A percentile compares a stretch with the other conserved stretches of the same genome.
These are phyloP conservation scores for Hapalemur alaotrensis DNA, from an alignment of 2,797 vertebrate species.

Conservation along the genomic window DNA sequence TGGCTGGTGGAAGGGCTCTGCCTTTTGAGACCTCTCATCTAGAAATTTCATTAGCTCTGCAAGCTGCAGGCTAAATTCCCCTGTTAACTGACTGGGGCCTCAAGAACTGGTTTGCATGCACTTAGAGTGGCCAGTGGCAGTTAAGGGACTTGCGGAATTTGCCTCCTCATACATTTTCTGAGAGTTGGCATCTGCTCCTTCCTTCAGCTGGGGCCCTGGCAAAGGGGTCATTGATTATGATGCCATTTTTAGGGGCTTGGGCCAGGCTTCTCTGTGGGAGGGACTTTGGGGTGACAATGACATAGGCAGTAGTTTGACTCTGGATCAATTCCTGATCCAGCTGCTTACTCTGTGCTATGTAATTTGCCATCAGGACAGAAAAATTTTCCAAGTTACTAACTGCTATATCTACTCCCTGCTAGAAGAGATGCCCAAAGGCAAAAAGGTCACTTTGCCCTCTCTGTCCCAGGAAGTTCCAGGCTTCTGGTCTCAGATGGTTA, in stretches of 20 bases:
- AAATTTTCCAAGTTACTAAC: neutral
- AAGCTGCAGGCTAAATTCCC: neutral
- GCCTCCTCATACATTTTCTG: neutral
- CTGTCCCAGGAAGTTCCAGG: neutral
- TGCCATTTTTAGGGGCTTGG: neutral
- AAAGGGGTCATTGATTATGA: neutral
- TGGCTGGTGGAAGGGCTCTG: neutral
- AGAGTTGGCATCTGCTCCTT: neutral
- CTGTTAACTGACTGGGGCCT: neutral
- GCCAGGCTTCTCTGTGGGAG: neutral
- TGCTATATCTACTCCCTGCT: neutral
- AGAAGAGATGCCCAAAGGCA: neutral
- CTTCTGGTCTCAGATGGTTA: neutral
- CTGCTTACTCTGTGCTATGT: neutral
- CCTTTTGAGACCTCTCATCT: neutral
- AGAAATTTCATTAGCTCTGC: neutral
- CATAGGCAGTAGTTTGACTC: neutral
- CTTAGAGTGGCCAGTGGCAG: neutral
- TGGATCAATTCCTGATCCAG: neutral
- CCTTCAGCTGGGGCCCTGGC: neutral
- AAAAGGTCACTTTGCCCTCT: neutral
- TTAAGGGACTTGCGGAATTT: neutral
- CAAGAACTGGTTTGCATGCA: neutral
- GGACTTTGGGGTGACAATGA: neutral
- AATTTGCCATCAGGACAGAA: neutral